phyloP scores from a whole-genome alignment of 2,113 vertebrate genomes.

The Heterotis niloticus region DNA sequence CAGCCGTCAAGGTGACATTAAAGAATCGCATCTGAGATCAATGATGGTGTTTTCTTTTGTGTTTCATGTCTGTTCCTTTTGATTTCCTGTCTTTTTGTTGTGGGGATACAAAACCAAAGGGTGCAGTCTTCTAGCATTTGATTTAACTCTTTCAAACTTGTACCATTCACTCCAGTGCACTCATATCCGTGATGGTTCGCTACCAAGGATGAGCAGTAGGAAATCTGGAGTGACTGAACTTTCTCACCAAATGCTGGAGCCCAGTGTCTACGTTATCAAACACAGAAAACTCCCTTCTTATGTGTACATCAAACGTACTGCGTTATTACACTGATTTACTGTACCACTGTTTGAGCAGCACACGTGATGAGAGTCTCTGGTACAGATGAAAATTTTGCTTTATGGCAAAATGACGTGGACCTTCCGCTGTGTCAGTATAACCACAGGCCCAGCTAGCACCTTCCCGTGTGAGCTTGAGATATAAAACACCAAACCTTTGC shows the following conservation, averaged over 20 bases:
- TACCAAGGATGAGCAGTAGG: too few species aligned
- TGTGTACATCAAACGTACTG: too few species aligned
- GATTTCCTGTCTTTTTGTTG: slow-evolving; percentile 29
- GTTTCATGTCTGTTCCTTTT: slow-evolving; percentile 16
- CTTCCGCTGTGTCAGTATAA: neutral
- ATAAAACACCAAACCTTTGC: neutral
- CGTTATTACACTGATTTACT: too few species aligned
- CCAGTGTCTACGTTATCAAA: neutral
- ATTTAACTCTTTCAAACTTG: too few species aligned
- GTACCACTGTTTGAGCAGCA: neutral
- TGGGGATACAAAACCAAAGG: slow-evolving; percentile 14
- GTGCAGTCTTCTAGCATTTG: slow-evolving; percentile 20
- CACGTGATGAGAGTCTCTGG: neutral
- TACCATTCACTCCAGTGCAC: slow-evolving; percentile 22
- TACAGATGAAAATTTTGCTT: neutral
- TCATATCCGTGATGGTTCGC: slow-evolving; percentile 32
- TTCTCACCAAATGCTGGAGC: neutral
- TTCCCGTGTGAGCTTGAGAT: neutral
- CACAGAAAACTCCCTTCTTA: neutral
- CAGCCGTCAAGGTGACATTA: neutral
- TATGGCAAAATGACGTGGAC: neutral
- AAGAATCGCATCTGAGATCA: slow-evolving; percentile 6
- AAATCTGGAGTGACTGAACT: neutral
- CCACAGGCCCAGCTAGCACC: neutral
- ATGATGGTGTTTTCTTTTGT: slow-evolving; percentile 19